These are phyloP conservation scores for Macrotis lagotis DNA, from an alignment of 2,113 vertebrate species.

Conservation along the genomic window DNA sequence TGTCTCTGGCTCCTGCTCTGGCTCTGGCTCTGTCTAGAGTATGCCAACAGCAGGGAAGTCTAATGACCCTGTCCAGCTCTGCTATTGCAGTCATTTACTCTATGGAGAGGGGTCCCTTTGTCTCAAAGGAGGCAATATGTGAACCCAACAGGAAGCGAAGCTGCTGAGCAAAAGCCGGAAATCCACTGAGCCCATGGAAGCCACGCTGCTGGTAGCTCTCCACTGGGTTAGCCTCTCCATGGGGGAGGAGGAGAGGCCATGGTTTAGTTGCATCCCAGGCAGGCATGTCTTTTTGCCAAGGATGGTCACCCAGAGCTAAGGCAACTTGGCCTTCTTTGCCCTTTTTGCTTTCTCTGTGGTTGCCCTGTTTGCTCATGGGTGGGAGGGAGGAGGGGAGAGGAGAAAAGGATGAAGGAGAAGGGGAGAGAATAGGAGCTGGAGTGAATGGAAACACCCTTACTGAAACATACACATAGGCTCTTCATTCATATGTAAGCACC, in stretches of 20 bases:
- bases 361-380: background rate
- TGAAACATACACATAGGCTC: background rate
- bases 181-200: constrained; percentile 76
- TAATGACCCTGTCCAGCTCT: constrained; percentile 70
- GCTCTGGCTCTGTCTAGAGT: constrained; percentile 67
- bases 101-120: constrained; percentile 76
- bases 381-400: too few species aligned
- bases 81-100: constrained; percentile 74
- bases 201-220: background rate
- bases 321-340: background rate
- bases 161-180: constrained; percentile 78
- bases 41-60: constrained; percentile 66
- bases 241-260: constrained; percentile 52
- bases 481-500: background rate
- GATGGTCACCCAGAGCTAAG: constrained; percentile 44
- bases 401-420: too few species aligned
- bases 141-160: constrained; percentile 81
- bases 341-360: background rate
- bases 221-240: constrained; percentile 70
- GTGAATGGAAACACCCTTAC: background rate
- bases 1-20: constrained; percentile 68
- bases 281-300: background rate
- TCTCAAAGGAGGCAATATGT: constrained; percentile 78
- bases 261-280: background rate
- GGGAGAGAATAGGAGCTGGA: background rate